phyloP scores from a whole-genome alignment of 2,797 vertebrate species.

The Sebastes diploproa region DNA sequence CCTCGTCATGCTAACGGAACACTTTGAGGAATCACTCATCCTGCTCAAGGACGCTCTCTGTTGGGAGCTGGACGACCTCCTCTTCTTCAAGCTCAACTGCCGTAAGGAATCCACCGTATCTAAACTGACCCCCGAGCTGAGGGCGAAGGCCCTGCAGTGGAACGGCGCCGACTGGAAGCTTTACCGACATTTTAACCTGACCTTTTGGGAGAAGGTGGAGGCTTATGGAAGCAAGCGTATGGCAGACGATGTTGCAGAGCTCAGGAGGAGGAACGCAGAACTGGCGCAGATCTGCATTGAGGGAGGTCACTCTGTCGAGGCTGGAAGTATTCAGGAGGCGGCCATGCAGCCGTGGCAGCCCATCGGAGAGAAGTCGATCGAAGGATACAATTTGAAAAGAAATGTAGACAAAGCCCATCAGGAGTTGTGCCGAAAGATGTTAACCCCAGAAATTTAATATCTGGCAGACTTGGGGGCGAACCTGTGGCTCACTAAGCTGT shows the following conservation, averaged over 20 bases:
- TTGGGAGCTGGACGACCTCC: constrained; percentile 89
- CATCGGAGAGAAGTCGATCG: constrained; percentile 86
- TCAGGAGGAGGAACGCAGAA: constrained; percentile 84
- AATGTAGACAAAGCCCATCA: constrained; percentile 82
- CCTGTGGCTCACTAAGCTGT: constrained; percentile 90
- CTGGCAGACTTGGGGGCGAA: constrained; percentile 88
- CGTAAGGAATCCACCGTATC: constrained; percentile 83
- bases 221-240: constrained; percentile 84
- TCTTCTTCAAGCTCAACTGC: constrained; percentile 91
- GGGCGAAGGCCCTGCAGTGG: constrained; percentile 85
- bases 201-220: constrained; percentile 89
- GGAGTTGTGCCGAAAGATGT: constrained; percentile 89
- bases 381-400: constrained; percentile 91
- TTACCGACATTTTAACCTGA: constrained; percentile 88
- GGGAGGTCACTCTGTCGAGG: constrained; percentile 84
- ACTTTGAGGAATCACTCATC: constrained; percentile 91
- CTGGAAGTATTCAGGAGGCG: constrained; percentile 84
- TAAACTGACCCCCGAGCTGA: constrained; percentile 81
- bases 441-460: constrained; percentile 91
- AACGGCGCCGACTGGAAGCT: constrained; percentile 87
- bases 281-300: constrained; percentile 88
- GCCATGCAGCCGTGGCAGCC: constrained; percentile 92
- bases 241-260: constrained; percentile 81
- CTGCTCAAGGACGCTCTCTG: constrained; percentile 89
- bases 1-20: constrained; percentile 89